A percentile compares a stretch with the other conserved stretches of the same genome.
Evolutionary conservation across 2,888 invertebrate species (phyloP).

Genomic region (Standfussiana lucernea): DNA sequence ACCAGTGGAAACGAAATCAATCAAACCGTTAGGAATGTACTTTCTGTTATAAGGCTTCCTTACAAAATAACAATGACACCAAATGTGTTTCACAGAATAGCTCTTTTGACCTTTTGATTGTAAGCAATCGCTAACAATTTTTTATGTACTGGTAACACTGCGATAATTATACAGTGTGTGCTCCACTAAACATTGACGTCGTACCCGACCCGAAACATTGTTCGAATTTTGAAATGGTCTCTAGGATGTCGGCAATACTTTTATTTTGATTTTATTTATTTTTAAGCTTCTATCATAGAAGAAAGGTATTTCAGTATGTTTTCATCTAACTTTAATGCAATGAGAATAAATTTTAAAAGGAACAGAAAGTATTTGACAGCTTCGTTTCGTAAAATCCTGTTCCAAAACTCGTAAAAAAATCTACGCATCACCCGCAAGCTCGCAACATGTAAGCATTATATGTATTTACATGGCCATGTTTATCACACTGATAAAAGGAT

Average conservation of each 20-base stretch:
- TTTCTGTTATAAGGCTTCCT: neutral
- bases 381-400: neutral
- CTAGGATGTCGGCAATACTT: neutral
- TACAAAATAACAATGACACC: neutral
- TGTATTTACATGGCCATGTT: slow-evolving; percentile 64
- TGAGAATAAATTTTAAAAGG: neutral
- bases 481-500: slow-evolving; percentile 78
- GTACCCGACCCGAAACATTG: slow-evolving; percentile 36
- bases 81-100: neutral
- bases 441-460: slow-evolving; percentile 26
- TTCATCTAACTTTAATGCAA: neutral
- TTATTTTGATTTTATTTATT: neutral
- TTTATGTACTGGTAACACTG: neutral
- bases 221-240: slow-evolving; percentile 23
- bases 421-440: neutral
- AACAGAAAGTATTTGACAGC: neutral
- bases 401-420: slow-evolving; percentile 5
- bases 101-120: neutral
- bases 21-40: neutral
- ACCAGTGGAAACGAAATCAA: neutral
- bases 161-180: neutral
- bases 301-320: neutral
- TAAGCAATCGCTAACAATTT: neutral
- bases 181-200: slow-evolving; percentile 37
- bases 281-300: neutral